Base-by-base conservation (phyloP, 2,797 vertebrate species). In the Brachymystax lenok region DNA sequence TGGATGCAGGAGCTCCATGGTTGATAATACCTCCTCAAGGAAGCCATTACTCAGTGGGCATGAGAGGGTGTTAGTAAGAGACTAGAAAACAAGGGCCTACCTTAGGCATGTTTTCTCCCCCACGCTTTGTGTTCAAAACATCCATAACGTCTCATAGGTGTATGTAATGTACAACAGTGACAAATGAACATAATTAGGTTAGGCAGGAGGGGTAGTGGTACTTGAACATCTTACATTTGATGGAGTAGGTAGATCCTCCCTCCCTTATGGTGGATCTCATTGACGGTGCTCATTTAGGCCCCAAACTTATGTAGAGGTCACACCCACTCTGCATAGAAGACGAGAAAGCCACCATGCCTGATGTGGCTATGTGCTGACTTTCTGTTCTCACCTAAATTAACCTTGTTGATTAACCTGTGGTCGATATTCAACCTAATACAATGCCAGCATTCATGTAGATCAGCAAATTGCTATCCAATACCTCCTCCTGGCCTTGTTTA, bases 321-420 rank as follows among this genome's bases (percentile, higher is more conserved):
- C 33, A 70, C 59, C 10, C 21, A 24, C 52, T 61, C 27, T 73
- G 35, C n/a, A 52, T 33, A 63, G 28, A 24, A 17, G 27, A 66
- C 4, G 61, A 71, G 61, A 50, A 54, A 19, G 50, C 28, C 71
- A 40, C 76, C n/a, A 67, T 63, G 13, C 24, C 63, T 73, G 40
- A 19, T 19, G 33, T 52, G 27, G 21, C n/a, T 33, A 21, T 73
- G 63, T 70, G 81, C 81, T 84, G 82, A 86, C 74, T 64, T 75
- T 27, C 77, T 73, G 50, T 70, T 69, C 75, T 80, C 77, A 71
- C 63, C 73, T 67, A 81, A 84, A 88, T 80, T 64, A 86, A 83
- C 81, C 80, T 80, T 85, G 83, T 88, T 78, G 79, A 80, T 83
- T 84, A 80, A 84, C 73, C 73, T 64, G 19, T 51, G 80, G 85